These are phyloP conservation scores for Clanis bilineata DNA, from an alignment of 2,888 invertebrate genomes.

Conservation along the genomic window DNA sequence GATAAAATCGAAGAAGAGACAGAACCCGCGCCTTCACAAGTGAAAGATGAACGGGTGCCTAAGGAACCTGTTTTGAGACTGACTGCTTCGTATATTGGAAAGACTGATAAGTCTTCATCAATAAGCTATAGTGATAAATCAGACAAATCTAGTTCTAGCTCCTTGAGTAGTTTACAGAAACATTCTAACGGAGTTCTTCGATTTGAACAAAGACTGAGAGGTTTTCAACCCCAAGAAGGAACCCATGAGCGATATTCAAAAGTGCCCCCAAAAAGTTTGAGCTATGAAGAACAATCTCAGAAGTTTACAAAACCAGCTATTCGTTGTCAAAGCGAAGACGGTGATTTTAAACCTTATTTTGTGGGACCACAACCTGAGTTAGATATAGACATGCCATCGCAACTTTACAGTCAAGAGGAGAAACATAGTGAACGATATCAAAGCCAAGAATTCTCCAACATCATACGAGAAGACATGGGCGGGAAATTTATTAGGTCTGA, in stretches of 20 bases:
- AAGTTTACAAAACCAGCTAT: constrained; percentile 76
- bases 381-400: constrained; percentile 80
- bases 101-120: constrained; percentile 75
- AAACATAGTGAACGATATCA: constrained; percentile 85
- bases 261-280: constrained; percentile 73
- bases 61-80: constrained; percentile 63
- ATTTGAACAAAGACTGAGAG: constrained; percentile 65
- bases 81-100: constrained; percentile 55
- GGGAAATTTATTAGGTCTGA: constrained; percentile 76
- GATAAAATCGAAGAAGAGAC: constrained; percentile 47
- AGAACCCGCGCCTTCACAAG: constrained; percentile 43
- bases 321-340: constrained; percentile 84
- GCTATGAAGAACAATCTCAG: constrained; percentile 71
- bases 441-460: constrained; percentile 84
- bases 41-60: constrained; percentile 42
- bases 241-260: constrained; percentile 66
- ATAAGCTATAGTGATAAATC: constrained; percentile 78
- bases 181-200: constrained; percentile 65
- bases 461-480: constrained; percentile 63
- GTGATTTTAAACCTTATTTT: constrained; percentile 68
- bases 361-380: constrained; percentile 77
- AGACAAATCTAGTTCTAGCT: constrained; percentile 79
- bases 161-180: constrained; percentile 74
- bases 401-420: constrained; percentile 83
- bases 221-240: constrained; percentile 52